phyloP scores from a whole-genome alignment of 2,113 vertebrate genomes.

The Oreotrochilus melanogaster region DNA sequence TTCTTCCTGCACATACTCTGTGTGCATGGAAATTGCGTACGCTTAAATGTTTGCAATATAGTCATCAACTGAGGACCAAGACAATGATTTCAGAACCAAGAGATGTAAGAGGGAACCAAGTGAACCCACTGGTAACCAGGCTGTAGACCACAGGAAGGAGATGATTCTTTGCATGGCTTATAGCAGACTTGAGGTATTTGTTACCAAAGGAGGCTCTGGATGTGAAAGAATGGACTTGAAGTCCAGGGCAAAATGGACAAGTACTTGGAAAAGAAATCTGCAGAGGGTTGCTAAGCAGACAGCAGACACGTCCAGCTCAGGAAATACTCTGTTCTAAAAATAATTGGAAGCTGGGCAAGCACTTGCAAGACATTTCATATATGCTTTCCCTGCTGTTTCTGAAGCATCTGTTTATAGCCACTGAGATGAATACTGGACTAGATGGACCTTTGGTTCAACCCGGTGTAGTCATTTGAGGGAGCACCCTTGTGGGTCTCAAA shows the following conservation, averaged over 20 bases:
- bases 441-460: background rate
- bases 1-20: background rate
- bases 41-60: background rate
- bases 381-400: background rate
- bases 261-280: background rate
- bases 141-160: background rate
- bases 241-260: background rate
- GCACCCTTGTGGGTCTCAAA: background rate
- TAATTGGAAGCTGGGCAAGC: background rate
- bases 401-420: background rate
- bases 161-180: background rate
- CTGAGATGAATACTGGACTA: background rate
- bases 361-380: background rate
- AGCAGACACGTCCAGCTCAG: constrained; percentile 9
- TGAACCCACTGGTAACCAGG: background rate
- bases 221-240: background rate
- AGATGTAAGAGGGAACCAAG: background rate
- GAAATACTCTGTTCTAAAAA: constrained; percentile 56
- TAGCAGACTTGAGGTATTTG: background rate
- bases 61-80: background rate
- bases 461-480: background rate
- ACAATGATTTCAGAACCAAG: background rate
- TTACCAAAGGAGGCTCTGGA: background rate
- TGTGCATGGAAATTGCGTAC: background rate
- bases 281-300: background rate